These are phyloP conservation scores for Drosophila lacicola DNA, from an alignment of 2,888 invertebrate species.

Conservation along the genomic window DNA sequence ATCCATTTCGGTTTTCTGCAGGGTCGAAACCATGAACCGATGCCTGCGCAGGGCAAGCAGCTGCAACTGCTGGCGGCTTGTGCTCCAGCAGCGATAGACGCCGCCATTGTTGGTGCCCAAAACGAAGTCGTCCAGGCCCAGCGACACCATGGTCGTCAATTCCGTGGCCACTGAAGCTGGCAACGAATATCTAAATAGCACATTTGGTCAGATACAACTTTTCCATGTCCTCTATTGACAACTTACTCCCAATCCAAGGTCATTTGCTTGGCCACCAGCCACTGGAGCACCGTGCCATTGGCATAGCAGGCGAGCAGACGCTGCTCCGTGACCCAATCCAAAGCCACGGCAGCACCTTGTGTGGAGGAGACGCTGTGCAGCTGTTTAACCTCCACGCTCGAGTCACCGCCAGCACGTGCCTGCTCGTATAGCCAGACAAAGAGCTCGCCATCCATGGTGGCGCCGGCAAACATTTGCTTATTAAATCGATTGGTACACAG, in stretches of 20 bases:
- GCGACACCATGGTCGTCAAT: slow-evolving; percentile 72
- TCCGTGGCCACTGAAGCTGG: slow-evolving; percentile 52
- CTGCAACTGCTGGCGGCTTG: slow-evolving; percentile 67
- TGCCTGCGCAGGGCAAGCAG: slow-evolving; percentile 75
- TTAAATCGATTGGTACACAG: slow-evolving; percentile 82
- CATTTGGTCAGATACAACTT: neutral
- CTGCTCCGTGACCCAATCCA: slow-evolving; percentile 82
- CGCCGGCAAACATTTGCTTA: slow-evolving; percentile 83
- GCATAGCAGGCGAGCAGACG: slow-evolving; percentile 80
- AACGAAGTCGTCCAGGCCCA: slow-evolving; percentile 77
- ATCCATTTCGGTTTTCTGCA: slow-evolving; percentile 67
- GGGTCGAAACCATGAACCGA: slow-evolving; percentile 79
- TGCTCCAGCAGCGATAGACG: slow-evolving; percentile 78
- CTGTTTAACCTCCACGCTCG: slow-evolving; percentile 72
- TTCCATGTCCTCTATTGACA: neutral
- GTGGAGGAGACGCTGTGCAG: slow-evolving; percentile 71
- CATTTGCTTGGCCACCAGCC: slow-evolving; percentile 75
- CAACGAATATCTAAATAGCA: slow-evolving; percentile 43
- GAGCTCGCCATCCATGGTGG: slow-evolving; percentile 83
- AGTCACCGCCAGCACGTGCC: slow-evolving; percentile 32
- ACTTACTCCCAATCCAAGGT: slow-evolving; percentile 75
- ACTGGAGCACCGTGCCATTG: slow-evolving; percentile 81
- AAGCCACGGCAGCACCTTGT: slow-evolving; percentile 80
- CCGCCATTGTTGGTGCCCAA: slow-evolving; percentile 83
- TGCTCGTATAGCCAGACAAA: slow-evolving; percentile 82